Percentiles rank a stretch among this genome's conserved stretches.
Evolutionary conservation across 2,888 invertebrate genomes (phyloP).

Genomic region (Boloria euphrosyne): DNA sequence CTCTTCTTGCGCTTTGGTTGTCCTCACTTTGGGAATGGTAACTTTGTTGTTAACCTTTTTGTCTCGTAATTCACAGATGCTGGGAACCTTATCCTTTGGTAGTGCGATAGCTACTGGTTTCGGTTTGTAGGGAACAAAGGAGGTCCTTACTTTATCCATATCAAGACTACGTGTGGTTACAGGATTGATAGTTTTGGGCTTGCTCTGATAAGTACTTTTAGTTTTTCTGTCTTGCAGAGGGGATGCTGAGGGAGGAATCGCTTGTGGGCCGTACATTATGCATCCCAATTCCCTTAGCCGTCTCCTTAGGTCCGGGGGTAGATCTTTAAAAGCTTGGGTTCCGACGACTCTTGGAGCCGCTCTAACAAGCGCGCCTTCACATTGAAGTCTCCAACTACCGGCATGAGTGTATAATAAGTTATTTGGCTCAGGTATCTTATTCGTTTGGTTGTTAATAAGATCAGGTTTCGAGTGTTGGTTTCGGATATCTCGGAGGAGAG

Average conservation of each 20-base stretch:
- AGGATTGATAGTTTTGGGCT: slow-evolving; percentile 37
- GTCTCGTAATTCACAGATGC: slow-evolving; percentile 48
- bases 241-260: slow-evolving; percentile 42
- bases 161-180: slow-evolving; percentile 51
- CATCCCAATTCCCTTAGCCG: slow-evolving; percentile 65
- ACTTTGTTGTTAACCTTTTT: slow-evolving; percentile 43
- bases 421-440: slow-evolving; percentile 42
- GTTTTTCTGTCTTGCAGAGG: slow-evolving; percentile 49
- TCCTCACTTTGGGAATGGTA: slow-evolving; percentile 59
- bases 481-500: slow-evolving; percentile 50
- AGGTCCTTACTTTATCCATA: slow-evolving; percentile 64
- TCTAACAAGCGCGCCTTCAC: slow-evolving; percentile 62
- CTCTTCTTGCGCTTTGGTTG: slow-evolving; percentile 72
- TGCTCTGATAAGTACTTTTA: slow-evolving; percentile 42
- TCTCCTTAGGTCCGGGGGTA: slow-evolving; percentile 62
- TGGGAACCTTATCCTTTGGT: slow-evolving; percentile 46
- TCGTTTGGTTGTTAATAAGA: slow-evolving; percentile 48
- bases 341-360: slow-evolving; percentile 60
- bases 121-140: slow-evolving; percentile 63
- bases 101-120: slow-evolving; percentile 50
- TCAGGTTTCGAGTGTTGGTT: slow-evolving; percentile 54
- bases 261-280: slow-evolving; percentile 56
- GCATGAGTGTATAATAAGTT: slow-evolving; percentile 52
- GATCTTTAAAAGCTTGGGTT: slow-evolving; percentile 61
- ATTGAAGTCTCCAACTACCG: slow-evolving; percentile 57